Evolutionary conservation across 2,113 vertebrate species (phyloP), one percentile per base, ranked within the genome.

Genomic region (Leuciscus idus): DNA sequence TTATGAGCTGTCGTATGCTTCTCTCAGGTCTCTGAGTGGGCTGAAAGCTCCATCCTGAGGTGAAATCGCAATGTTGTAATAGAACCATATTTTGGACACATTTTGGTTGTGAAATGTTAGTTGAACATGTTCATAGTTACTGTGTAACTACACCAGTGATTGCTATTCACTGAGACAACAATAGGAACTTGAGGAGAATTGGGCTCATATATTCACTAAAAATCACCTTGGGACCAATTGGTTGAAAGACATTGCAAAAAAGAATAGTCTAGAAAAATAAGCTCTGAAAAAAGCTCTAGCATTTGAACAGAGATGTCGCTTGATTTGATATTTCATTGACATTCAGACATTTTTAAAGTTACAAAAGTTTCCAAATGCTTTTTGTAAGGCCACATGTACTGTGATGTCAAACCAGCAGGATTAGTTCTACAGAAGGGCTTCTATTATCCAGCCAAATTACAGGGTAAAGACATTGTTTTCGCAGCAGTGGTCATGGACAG

Each of bases 1-100:
- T 87, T 89, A 70, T 89, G 85, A 85, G 84, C 88, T 84, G 86
- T 89, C 84, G 70, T 77, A 83, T 84, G 82, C 82, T 81, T 59
- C 43, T 88, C 84, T 88, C 85, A 86, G 88, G 76, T 88, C 84
- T 86, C 80, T 28, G 70, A 83, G 75, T 30, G 57, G 82, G 61
- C 83, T 55, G 36, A 73, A 86, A 86, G 82, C 28, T 81, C 36
- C 48, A 48, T 88, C 62, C 75, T 88, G 80, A 80, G 76, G 72
- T 86, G 84, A 61, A 74, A 75, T 52, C 30, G 50, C 68, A 62
- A 15, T 30, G 30, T 82, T 82, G 15, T 50, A 50, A 50, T 50
- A 50, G 11, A 46, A 13, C 23, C 23, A 46, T 10, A 70, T 73
- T 72, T 43, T 72, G 3, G 19, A n/a, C 21, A 73, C 39, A 46